Evolutionary conservation across 30 jellyfish, hydroid and myxozoan genomes (phyloP), one percentile per base, ranked within the genome.

Genomic region (Cassiopea xamachana): DNA sequence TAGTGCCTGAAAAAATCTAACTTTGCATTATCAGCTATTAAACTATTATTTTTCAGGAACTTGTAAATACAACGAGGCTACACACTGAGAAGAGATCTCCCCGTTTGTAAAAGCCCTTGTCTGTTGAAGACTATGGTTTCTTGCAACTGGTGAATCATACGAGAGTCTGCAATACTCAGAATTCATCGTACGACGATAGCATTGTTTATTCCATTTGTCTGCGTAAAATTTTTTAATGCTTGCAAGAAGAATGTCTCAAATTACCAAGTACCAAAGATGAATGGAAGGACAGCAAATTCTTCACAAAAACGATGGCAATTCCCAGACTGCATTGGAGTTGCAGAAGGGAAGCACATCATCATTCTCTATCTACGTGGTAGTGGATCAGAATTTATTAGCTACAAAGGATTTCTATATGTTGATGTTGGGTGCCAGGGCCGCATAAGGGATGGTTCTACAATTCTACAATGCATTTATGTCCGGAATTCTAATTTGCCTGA

Each of bases 361-460:
- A 76, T 86, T 83, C 62, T 73, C 58, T 83, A 77, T 61, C 94
- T 82, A 47, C 90, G 64, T 43, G 39, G 77, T 50, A 17, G 82
- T 50, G 94, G 94, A 49, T 48, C 94, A 74, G 69, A 60, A 86
- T 86, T 86, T 67, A 73, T 17, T 59, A 86, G 59, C 74, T 86
- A 86, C 50, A 74, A 86, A 75, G 94, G 94, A 59, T 88, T 88
- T 69, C 16, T 88, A n/a, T 79, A 43, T 80, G 92, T 92, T 49
- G 92, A 88, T 69, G 96, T 88, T 88, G 92, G 96, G 68, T 88
- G 92, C 88, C 87, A 88, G 64, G 96, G 96, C 45, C 81, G 96
- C 73, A 88, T 88, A 48, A 88, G 92, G 55, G 96, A 88, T 80
- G 96, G 91, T 67, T 84, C 70, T 77, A 48, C 47, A 86, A n/a